phyloP scores from a whole-genome alignment of 2,888 invertebrate species.

The Proisotoma minuta region DNA sequence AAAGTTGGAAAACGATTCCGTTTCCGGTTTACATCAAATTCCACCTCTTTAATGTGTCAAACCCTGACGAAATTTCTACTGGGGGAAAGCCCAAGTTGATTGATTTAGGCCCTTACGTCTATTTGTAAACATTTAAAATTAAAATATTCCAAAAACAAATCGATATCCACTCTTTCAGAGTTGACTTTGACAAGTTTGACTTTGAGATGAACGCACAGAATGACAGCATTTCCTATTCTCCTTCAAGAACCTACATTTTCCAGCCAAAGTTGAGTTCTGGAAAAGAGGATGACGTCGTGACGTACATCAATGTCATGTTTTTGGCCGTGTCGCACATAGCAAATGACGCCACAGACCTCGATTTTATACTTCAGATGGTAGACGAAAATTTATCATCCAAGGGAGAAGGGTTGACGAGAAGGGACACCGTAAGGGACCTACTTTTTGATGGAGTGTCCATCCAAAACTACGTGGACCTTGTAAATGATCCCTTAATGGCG shows the following conservation, averaged over 20 bases:
- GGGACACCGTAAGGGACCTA: slow-evolving; percentile 35
- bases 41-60: slow-evolving; percentile 43
- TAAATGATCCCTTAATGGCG: slow-evolving; percentile 27
- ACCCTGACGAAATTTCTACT: slow-evolving; percentile 30
- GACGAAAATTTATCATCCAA: slow-evolving; percentile 33
- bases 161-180: slow-evolving; percentile 55
- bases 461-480: slow-evolving; percentile 28
- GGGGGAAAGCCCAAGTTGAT: slow-evolving; percentile 30
- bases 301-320: slow-evolving; percentile 60
- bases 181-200: slow-evolving; percentile 76
- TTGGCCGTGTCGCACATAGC: slow-evolving; percentile 40
- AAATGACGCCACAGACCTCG: slow-evolving; percentile 29
- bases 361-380: slow-evolving; percentile 26
- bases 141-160: not conserved
- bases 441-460: slow-evolving; percentile 39
- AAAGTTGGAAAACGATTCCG: slow-evolving; percentile 32
- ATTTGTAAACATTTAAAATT: slow-evolving; percentile 16
- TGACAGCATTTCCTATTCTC: slow-evolving; percentile 67
- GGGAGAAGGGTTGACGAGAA: slow-evolving; percentile 41
- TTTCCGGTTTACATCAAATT: slow-evolving; percentile 38
- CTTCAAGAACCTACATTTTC: slow-evolving; percentile 65
- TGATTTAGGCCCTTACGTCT: slow-evolving; percentile 43
- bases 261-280: slow-evolving; percentile 60
- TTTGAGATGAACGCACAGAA: slow-evolving; percentile 63
- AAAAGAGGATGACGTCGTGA: slow-evolving; percentile 67